A percentile compares a stretch with the other conserved stretches of the same genome.
These are phyloP conservation scores for Blastobasis adustella DNA, from an alignment of 2,888 invertebrate species.

Conservation along the genomic window DNA sequence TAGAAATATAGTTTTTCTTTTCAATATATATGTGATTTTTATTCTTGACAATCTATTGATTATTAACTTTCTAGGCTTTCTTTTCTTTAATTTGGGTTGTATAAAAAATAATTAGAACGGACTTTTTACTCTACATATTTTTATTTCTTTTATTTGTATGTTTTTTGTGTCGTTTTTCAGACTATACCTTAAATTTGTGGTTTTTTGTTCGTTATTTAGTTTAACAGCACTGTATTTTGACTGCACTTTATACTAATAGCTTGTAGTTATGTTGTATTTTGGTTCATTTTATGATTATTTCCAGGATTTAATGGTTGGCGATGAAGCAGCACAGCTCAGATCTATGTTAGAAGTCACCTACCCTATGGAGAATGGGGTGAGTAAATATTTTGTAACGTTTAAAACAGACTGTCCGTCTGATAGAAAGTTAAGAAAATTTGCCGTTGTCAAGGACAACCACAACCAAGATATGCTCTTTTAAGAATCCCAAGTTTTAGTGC, in stretches of 20 bases:
- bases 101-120: not conserved
- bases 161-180: conserved; percentile 2
- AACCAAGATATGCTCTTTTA: no score
- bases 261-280: not conserved
- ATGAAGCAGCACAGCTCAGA: conserved; percentile 97
- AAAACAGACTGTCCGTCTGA: no score
- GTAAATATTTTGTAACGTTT: conserved; percentile 16
- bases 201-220: not conserved
- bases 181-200: no score
- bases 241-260: not conserved
- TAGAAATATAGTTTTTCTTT: no score
- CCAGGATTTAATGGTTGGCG: conserved; percentile 99
- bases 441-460: no score
- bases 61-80: no score
- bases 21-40: no score
- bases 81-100: not conserved
- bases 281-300: conserved; percentile 22
- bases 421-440: no score
- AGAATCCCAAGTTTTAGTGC: no score
- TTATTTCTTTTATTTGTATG: not conserved
- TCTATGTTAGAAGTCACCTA: conserved; percentile 98
- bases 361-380: conserved; percentile 99
- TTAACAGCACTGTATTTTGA: not conserved
- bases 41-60: no score
- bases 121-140: not conserved